These are phyloP conservation scores for Diloba caeruleocephala DNA, from an alignment of 2,888 invertebrate genomes.

Conservation along the genomic window DNA sequence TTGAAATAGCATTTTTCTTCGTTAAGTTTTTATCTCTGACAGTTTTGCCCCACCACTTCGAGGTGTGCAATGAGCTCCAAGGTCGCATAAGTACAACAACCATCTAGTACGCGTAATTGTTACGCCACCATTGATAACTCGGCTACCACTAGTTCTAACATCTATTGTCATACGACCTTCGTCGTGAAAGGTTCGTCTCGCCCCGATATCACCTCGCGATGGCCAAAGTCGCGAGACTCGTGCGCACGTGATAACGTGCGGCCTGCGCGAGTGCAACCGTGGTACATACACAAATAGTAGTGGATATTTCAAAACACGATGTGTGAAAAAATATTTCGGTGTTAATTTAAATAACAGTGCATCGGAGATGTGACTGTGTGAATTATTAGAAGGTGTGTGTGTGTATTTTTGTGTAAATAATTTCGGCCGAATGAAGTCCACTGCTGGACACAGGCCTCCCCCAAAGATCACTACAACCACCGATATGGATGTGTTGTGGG, in stretches of 20 bases:
- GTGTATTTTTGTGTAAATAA: conserved; percentile 6
- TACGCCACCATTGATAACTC: conserved; percentile 42
- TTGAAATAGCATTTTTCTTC: no score
- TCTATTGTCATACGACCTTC: conserved; percentile 47
- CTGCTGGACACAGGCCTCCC: no score
- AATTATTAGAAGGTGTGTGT: conserved; percentile 34
- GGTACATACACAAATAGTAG: conserved; percentile 2
- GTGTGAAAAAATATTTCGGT: conserved; percentile 5
- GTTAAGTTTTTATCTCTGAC: no score
- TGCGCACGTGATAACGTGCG: conserved; percentile 37
- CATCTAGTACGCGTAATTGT: conserved; percentile 26
- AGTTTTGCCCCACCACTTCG: no score
- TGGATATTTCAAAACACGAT: conserved; percentile 20
- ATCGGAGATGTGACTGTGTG: conserved; percentile 18
- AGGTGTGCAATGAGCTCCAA: conserved; percentile 26
- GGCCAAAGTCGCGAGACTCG: conserved; percentile 44
- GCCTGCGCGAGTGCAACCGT: conserved; percentile 1
- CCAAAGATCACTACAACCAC: no score
- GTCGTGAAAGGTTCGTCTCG: conserved; percentile 50
- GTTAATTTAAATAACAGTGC: not conserved
- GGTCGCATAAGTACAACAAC: conserved; percentile 16
- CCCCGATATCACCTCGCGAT: conserved; percentile 22
- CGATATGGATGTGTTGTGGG: no score
- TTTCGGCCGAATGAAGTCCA: no score
- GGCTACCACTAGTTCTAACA: conserved; percentile 20